Evolutionary conservation across 2,888 invertebrate species (phyloP), one percentile per base, ranked within the genome.

Genomic region (Mylabris sibirica): DNA sequence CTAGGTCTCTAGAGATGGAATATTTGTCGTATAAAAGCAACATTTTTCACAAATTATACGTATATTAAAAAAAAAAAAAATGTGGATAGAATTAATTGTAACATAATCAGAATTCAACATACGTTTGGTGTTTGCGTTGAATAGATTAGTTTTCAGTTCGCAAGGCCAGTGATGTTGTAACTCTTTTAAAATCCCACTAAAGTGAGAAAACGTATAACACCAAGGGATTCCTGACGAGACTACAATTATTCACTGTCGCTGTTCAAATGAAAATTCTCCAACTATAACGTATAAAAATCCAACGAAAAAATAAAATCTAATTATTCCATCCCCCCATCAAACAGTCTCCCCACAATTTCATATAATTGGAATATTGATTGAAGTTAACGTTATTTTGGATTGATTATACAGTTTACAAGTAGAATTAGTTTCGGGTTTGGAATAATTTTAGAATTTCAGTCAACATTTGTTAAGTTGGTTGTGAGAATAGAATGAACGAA

Each of bases 221-320:
- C 78, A 66, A 67, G 79, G 78, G 80, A 81, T 81, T 77, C 76
- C 70, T 74, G 75, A 76, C 74, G 79, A 78, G 78, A 78, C 78
- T 76, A 80, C 81, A 80, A 82, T 82, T 80, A 81, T 80, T 82
- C 82, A 82, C 73, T 77, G 82, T 82, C 82, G 77, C 24, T 5
- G 57, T 57, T 24, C 9, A 57, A 57, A 57, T 24, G 24, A 12
- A 57, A 57, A 57, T 57, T 57, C n/a, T 57, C 12, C 20, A 49
- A 49, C 49, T 20, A 22, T 20, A 22, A 20, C 49, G 20, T 9
- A 22, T 9, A 49, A 1, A 49, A 4, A 41, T 2, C 35, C 11
- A 5, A 26, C 11, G 3, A 41, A 49, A 20, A 20, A 44, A n/a
- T n/a, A 44, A 44, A 49, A 49, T 2, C 20, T 11, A 20, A 49